These are phyloP conservation scores for Tupaia tana DNA, from an alignment of 2,113 vertebrate genomes.

Conservation along the genomic window DNA sequence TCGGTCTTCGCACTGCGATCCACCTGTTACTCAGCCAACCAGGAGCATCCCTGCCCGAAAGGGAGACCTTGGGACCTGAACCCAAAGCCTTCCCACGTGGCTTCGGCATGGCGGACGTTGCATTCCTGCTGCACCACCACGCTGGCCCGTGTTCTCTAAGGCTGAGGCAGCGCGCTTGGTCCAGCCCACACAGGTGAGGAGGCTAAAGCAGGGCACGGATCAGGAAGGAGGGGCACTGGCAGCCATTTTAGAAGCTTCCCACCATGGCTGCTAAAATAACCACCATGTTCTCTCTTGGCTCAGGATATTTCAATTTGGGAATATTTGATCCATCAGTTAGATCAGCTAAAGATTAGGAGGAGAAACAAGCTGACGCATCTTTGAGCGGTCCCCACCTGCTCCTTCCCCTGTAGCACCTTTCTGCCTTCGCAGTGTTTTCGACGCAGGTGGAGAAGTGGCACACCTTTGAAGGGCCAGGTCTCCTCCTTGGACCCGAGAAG, in stretches of 20 bases:
- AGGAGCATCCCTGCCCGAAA: too few species aligned
- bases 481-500: not conserved
- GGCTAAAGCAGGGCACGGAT: not conserved
- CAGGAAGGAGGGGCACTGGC: not conserved
- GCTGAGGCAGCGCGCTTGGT: not conserved
- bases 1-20: too few species aligned
- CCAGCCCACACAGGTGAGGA: not conserved
- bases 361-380: not conserved
- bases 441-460: not conserved
- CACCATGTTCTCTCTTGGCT: not conserved
- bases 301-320: not conserved
- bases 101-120: too few species aligned
- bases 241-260: not conserved
- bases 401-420: not conserved
- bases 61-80: too few species aligned
- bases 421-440: not conserved
- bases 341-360: not conserved
- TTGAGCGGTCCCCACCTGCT: not conserved
- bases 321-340: not conserved
- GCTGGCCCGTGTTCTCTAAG: not conserved
- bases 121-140: too few species aligned
- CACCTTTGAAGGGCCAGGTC: not conserved
- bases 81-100: too few species aligned
- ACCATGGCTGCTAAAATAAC: not conserved
- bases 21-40: too few species aligned